These are phyloP conservation scores for Thera obeliscata DNA, from an alignment of 2,888 invertebrate genomes.

Conservation along the genomic window DNA sequence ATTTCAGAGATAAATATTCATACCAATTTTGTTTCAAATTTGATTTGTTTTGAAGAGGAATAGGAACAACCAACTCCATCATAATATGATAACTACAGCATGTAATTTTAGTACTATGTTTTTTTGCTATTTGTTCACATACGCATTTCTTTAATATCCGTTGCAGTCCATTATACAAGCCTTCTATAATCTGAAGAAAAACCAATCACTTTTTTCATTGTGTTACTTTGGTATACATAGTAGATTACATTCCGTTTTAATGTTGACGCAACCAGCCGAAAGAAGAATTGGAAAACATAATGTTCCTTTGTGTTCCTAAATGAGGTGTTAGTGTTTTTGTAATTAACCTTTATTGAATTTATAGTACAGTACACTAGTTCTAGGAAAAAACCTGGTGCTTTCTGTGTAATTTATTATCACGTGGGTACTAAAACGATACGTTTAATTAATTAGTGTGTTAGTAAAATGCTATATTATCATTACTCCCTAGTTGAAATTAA, in stretches of 20 bases:
- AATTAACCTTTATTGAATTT: conserved; percentile 37
- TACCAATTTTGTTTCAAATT: too few relatives aligned
- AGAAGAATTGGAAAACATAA: conserved; percentile 22
- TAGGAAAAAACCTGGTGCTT: conserved; percentile 17
- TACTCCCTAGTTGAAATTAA: conserved; percentile 6
- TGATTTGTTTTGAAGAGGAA: too few relatives aligned
- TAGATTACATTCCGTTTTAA: conserved; percentile 4
- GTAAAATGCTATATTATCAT: background rate
- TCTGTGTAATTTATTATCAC: conserved; percentile 13
- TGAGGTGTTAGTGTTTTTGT: conserved; percentile 33
- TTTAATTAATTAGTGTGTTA: conserved; percentile 19
- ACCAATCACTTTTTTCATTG: background rate
- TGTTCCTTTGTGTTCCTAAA: conserved; percentile 31
- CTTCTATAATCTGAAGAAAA: background rate
- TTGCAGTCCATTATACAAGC: too few relatives aligned
- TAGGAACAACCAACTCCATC: too few relatives aligned
- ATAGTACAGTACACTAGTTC: conserved; percentile 16
- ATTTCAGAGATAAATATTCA: too few relatives aligned
- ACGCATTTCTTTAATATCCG: too few relatives aligned
- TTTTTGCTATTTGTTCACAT: too few relatives aligned
- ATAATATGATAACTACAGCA: too few relatives aligned
- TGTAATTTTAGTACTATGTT: too few relatives aligned
- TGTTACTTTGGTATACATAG: background rate
- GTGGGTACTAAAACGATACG: conserved; percentile 5
- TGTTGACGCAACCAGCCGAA: conserved; percentile 9